A percentile compares a stretch with the other conserved stretches of the same genome.
phyloP scores from a whole-genome alignment of 64 coral and sea anemone genomes.

The Anthopleura sola region DNA sequence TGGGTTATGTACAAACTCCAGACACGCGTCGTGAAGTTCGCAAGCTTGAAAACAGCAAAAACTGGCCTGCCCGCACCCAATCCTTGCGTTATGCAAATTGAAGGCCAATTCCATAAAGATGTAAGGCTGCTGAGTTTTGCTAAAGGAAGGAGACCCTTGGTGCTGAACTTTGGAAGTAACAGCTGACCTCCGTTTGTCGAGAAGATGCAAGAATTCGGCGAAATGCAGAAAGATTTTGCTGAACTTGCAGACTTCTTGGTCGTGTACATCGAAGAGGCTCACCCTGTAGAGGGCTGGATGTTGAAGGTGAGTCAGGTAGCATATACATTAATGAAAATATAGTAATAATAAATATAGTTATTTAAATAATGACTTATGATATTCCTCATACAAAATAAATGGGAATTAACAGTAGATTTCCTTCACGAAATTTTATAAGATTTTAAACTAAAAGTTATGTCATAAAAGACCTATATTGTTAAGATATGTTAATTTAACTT shows the following conservation, averaged over 20 bases:
- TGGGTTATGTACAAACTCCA: conserved; percentile 47
- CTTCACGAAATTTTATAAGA: no score
- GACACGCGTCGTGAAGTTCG: not conserved
- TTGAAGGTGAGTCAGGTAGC: conserved; percentile 43
- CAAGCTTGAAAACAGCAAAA: conserved; percentile 43
- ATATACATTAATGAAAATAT: not conserved
- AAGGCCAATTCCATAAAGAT: not conserved
- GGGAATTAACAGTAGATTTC: no score
- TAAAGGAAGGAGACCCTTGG: conserved; percentile 42
- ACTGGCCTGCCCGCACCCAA: conserved; percentile 38
- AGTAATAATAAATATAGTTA: not conserved
- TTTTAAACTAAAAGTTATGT: no score
- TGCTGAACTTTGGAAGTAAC: conserved; percentile 71
- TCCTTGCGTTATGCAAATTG: conserved; percentile 16
- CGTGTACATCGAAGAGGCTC: conserved; percentile 65
- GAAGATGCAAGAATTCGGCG: conserved; percentile 51
- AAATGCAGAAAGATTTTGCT: conserved; percentile 54
- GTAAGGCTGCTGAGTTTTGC: conserved; percentile 19
- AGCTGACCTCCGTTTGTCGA: conserved; percentile 70
- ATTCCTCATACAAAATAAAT: no score
- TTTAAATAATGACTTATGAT: no score
- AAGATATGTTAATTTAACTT: no score
- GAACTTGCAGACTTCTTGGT: conserved; percentile 64
- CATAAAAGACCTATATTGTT: no score
- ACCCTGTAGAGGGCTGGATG: conserved; percentile 55